These are phyloP conservation scores for Hermaeophaga mercurialis DNA, from an alignment of 2,888 invertebrate genomes.

Conservation along the genomic window DNA sequence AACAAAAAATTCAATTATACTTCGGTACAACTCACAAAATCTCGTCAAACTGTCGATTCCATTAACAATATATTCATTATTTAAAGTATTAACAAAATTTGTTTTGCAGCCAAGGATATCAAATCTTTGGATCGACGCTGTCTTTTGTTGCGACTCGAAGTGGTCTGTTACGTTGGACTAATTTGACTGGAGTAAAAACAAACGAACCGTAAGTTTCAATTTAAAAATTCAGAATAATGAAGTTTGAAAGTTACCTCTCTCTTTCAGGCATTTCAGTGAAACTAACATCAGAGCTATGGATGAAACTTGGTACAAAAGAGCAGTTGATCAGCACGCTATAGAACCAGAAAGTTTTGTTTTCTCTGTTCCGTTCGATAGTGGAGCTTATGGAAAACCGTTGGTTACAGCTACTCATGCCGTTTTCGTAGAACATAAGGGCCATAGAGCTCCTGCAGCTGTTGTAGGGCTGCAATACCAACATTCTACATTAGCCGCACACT, in stretches of 20 bases:
- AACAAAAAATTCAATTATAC: too few relatives aligned
- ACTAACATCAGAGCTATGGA: constrained; percentile 82
- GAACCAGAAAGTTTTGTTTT: constrained; percentile 91
- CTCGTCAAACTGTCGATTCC: too few relatives aligned
- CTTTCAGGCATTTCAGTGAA: constrained; percentile 79
- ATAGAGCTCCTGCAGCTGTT: constrained; percentile 87
- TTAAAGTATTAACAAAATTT: background rate
- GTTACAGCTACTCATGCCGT: constrained; percentile 92
- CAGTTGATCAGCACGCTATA: constrained; percentile 85
- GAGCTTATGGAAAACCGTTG: constrained; percentile 62
- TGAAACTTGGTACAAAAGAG: constrained; percentile 88
- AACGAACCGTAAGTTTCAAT: constrained; percentile 69
- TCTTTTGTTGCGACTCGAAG: constrained; percentile 91
- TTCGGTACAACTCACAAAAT: too few relatives aligned
- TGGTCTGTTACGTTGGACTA: constrained; percentile 86
- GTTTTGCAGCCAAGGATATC: constrained; percentile 81
- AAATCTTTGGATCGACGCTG: constrained; percentile 82
- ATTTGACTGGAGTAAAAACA: constrained; percentile 52
- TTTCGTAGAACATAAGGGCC: constrained; percentile 81
- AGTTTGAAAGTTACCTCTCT: too few relatives aligned
- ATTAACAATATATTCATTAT: too few relatives aligned
- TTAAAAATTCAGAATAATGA: too few relatives aligned
- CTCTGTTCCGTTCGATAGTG: constrained; percentile 80
- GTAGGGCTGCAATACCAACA: constrained; percentile 91
- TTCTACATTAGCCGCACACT: constrained; percentile 76